phyloP scores from a whole-genome alignment of 2,888 invertebrate species.

The Pristionchus exspectatus region DNA sequence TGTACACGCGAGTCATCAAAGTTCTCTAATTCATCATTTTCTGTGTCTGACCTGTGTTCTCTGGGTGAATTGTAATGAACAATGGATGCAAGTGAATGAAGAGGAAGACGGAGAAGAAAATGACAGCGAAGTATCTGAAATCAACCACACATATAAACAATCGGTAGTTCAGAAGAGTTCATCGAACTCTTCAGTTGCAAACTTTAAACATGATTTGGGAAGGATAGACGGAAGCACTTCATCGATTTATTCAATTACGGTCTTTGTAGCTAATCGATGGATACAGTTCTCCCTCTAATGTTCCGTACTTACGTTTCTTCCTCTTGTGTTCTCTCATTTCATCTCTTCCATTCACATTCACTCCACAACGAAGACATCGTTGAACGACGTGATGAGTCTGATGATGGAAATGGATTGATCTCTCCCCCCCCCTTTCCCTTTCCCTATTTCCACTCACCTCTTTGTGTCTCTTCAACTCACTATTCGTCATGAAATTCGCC shows the following conservation, averaged over 20 bases:
- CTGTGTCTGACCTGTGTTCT: slow-evolving; percentile 18
- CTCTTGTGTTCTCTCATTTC: slow-evolving; percentile 29
- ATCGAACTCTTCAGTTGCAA: too few relatives aligned
- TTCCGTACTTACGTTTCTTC: slow-evolving; percentile 2
- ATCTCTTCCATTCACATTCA: slow-evolving; percentile 24
- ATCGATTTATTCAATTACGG: too few relatives aligned
- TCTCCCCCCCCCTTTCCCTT: background rate
- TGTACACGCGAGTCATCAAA: background rate
- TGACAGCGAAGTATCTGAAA: background rate
- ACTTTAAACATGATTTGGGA: too few relatives aligned
- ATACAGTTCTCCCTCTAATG: background rate
- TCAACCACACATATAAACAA: background rate
- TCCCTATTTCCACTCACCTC: slow-evolving; percentile 49
- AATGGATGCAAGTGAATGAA: slow-evolving; percentile 33
- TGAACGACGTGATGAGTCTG: slow-evolving; percentile 7
- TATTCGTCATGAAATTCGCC: slow-evolving; percentile 59
- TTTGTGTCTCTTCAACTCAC: slow-evolving; percentile 59
- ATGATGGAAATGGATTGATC: background rate
- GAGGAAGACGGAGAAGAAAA: background rate
- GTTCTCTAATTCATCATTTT: background rate
- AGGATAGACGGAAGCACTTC: too few relatives aligned
- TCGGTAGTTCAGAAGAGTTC: too few relatives aligned
- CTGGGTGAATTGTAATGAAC: background rate
- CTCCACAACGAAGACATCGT: slow-evolving; percentile 12
- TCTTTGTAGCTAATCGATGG: background rate